These are phyloP conservation scores for Ecliptopera silaceata DNA, from an alignment of 2,888 invertebrate genomes.

Conservation along the genomic window DNA sequence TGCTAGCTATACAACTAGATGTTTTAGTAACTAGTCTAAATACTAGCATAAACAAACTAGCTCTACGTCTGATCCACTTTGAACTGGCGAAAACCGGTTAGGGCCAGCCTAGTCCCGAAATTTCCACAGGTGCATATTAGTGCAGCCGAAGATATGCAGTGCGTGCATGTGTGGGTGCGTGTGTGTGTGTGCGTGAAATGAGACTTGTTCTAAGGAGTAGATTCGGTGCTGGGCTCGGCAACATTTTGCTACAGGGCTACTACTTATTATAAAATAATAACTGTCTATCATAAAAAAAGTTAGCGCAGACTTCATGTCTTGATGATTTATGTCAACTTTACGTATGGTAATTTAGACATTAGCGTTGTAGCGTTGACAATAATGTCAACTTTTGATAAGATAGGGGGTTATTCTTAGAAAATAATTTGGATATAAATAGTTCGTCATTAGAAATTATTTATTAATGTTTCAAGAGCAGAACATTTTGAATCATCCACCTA, in stretches of 20 bases:
- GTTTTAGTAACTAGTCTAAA: background rate
- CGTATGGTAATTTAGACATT: too few species aligned
- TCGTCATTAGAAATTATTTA: too few species aligned
- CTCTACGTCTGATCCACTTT: conserved; percentile 21
- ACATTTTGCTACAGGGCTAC: conserved; percentile 42
- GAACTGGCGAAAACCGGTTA: conserved; percentile 35
- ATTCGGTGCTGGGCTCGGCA: conserved; percentile 57
- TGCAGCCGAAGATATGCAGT: conserved; percentile 40
- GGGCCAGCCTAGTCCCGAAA: conserved; percentile 56
- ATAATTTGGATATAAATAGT: too few species aligned
- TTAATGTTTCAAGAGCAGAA: too few species aligned
- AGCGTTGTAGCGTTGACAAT: too few species aligned
- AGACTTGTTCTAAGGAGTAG: conserved; percentile 81
- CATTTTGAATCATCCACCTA: too few species aligned
- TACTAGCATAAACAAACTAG: conserved; percentile 20
- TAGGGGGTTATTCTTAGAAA: too few species aligned
- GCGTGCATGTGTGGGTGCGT: conserved; percentile 43
- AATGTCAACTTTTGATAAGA: too few species aligned
- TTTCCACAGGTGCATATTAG: conserved; percentile 64
- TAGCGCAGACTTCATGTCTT: too few species aligned
- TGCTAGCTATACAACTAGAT: conserved; percentile 2
- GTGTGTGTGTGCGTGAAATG: conserved; percentile 65
- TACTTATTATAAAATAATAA: too few species aligned
- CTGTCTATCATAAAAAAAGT: too few species aligned
- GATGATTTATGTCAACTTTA: too few species aligned